These are phyloP conservation scores for Eublepharis macularius DNA, from an alignment of 2,113 vertebrate species.

Conservation along the genomic window DNA sequence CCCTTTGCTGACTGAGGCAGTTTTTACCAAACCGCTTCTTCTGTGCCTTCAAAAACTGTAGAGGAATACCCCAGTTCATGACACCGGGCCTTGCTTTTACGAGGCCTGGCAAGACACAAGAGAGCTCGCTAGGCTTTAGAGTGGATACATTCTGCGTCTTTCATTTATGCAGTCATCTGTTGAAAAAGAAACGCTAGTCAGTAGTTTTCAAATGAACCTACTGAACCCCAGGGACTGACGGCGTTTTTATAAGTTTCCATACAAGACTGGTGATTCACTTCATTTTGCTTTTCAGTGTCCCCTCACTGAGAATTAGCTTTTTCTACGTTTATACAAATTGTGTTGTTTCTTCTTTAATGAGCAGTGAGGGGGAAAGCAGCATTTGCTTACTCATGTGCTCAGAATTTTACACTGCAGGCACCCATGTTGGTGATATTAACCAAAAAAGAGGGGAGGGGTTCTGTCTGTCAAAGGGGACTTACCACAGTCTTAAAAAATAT, in stretches of 20 bases:
- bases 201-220: slow-evolving; percentile 40
- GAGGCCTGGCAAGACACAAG: slow-evolving; percentile 41
- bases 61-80: slow-evolving; percentile 4
- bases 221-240: slow-evolving; percentile 4
- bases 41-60: slow-evolving; percentile 3
- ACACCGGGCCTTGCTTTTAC: slow-evolving; percentile 31
- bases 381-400: not conserved
- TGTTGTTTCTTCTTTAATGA: slow-evolving; percentile 3
- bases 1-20: slow-evolving; percentile 10
- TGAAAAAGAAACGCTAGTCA: slow-evolving; percentile 53
- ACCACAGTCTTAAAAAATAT: not conserved
- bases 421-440: not conserved
- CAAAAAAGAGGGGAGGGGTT: not conserved
- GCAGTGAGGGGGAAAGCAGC: not conserved
- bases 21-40: slow-evolving; percentile 31
- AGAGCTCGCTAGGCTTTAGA: slow-evolving; percentile 29
- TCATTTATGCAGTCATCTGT: slow-evolving; percentile 34
- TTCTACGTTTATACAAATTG: not conserved
- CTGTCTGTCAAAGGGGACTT: not conserved
- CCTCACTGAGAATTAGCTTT: not conserved
- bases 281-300: slow-evolving; percentile 35
- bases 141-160: slow-evolving; percentile 35
- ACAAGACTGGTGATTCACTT: slow-evolving; percentile 30
- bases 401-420: not conserved
- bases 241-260: slow-evolving; percentile 27